phyloP scores from a whole-genome alignment of 2,888 invertebrate species.

The Caenorhabditis sp. region DNA sequence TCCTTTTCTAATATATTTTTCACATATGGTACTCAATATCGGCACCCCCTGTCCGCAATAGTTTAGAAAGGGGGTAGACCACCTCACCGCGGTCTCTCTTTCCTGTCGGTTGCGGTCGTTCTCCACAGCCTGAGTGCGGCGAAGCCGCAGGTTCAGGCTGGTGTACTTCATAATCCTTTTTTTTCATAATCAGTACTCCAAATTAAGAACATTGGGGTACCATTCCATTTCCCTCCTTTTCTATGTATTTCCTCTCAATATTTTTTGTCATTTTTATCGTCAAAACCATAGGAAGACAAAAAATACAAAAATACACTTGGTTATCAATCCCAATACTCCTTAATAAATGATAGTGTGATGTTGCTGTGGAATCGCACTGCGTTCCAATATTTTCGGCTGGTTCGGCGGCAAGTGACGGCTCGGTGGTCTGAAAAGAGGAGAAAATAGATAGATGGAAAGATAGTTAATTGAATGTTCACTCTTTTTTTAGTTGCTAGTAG shows the following conservation, averaged over 20 bases:
- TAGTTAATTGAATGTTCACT: constrained; percentile 49
- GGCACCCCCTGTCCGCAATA: too few species aligned
- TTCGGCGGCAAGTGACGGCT: constrained; percentile 64
- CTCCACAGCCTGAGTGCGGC: too few species aligned
- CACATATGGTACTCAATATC: too few species aligned
- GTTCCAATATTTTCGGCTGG: constrained; percentile 56
- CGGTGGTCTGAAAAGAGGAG: constrained; percentile 33
- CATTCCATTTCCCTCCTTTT: background rate
- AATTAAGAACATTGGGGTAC: too few species aligned
- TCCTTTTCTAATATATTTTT: too few species aligned
- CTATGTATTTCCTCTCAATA: background rate
- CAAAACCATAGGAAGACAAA: background rate
- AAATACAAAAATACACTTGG: constrained; percentile 9
- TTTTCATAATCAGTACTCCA: too few species aligned
- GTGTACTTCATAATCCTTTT: too few species aligned
- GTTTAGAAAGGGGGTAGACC: too few species aligned
- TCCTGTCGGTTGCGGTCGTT: too few species aligned
- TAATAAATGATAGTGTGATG: constrained; percentile 50
- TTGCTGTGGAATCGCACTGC: constrained; percentile 27
- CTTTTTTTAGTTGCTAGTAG: background rate
- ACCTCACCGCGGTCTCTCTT: too few species aligned
- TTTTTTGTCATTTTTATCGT: background rate
- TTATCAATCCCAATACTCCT: too few species aligned
- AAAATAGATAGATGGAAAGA: background rate
- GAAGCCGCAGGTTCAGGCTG: too few species aligned